A percentile compares a stretch with the other conserved stretches of the same genome.
These are phyloP conservation scores for Clistopyga incitator DNA, from an alignment of 2,888 invertebrate species.

Conservation along the genomic window DNA sequence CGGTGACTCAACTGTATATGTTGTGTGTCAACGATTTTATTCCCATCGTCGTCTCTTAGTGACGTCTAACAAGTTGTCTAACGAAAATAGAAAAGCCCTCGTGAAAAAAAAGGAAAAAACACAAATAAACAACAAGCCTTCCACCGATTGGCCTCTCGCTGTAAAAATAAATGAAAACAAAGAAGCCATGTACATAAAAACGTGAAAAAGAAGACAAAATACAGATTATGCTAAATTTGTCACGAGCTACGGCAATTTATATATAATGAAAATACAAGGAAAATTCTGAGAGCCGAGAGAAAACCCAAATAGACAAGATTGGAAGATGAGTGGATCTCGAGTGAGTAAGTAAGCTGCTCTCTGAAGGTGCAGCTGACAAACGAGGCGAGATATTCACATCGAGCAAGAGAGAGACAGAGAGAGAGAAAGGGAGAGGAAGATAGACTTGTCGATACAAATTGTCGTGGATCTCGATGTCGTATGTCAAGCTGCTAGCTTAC, in stretches of 20 bases:
- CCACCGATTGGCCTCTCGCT: not conserved
- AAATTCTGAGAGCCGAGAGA: not conserved
- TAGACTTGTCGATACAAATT: slow-evolving; percentile 56
- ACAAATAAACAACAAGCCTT: not conserved
- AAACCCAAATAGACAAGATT: slow-evolving; percentile 18
- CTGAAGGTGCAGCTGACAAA: slow-evolving; percentile 23
- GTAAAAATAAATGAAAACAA: not conserved
- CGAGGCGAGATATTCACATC: slow-evolving; percentile 39
- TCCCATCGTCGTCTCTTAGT: not conserved
- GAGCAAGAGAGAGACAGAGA: not conserved
- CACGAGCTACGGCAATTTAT: slow-evolving; percentile 9
- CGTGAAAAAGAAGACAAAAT: not conserved
- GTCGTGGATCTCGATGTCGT: slow-evolving; percentile 49
- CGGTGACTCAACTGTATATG: not conserved
- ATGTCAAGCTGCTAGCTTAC: slow-evolving; percentile 41
- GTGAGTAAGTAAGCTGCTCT: not conserved
- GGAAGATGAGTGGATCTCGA: slow-evolving; percentile 28
- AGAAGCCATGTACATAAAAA: not conserved
- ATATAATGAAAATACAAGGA: not conserved
- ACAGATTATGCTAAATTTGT: slow-evolving; percentile 6
- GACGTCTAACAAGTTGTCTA: slow-evolving; percentile 17
- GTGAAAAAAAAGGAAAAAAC: not conserved
- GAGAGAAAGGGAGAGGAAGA: slow-evolving; percentile 15
- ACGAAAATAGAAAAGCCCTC: slow-evolving; percentile 7
- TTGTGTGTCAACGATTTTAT: not conserved